These are phyloP conservation scores for Nannoperca australis DNA, from an alignment of 2,797 vertebrate species.

Conservation along the genomic window DNA sequence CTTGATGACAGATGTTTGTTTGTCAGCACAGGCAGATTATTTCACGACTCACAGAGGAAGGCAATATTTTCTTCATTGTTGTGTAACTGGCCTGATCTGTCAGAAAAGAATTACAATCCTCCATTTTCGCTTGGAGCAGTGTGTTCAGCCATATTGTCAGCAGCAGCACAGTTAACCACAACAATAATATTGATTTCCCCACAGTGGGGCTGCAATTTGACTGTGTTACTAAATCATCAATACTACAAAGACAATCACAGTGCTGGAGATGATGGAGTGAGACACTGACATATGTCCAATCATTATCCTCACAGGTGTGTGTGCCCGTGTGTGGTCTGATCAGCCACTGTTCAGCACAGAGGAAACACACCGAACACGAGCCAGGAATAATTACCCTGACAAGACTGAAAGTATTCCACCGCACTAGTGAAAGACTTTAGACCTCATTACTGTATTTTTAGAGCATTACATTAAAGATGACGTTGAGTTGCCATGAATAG, in stretches of 20 bases:
- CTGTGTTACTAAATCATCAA: slow-evolving; percentile 24
- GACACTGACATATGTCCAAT: slow-evolving; percentile 39
- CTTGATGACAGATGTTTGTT: slow-evolving; percentile 33
- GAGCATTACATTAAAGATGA: neutral
- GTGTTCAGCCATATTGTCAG: slow-evolving; percentile 9
- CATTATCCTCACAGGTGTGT: slow-evolving; percentile 4
- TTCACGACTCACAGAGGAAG: slow-evolving; percentile 15
- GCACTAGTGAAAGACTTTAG: neutral
- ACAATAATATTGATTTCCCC: slow-evolving; percentile 35
- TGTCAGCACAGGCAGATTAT: slow-evolving; percentile 19
- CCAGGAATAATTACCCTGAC: neutral
- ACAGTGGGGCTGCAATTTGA: slow-evolving; percentile 12
- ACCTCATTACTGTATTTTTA: neutral
- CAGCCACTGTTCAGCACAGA: neutral
- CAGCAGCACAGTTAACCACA: slow-evolving; percentile 8
- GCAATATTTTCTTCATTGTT: slow-evolving; percentile 17
- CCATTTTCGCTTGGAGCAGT: neutral
- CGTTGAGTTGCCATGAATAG: neutral
- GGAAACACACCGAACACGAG: neutral
- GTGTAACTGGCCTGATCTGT: slow-evolving; percentile 12
- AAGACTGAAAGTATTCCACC: neutral
- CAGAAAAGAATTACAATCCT: slow-evolving; percentile 8
- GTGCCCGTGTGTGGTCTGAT: neutral
- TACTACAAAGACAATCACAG: slow-evolving; percentile 5
- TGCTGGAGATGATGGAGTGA: slow-evolving; percentile 10